phyloP scores from a whole-genome alignment of 2,113 vertebrate species.

The Orcinus orca region DNA sequence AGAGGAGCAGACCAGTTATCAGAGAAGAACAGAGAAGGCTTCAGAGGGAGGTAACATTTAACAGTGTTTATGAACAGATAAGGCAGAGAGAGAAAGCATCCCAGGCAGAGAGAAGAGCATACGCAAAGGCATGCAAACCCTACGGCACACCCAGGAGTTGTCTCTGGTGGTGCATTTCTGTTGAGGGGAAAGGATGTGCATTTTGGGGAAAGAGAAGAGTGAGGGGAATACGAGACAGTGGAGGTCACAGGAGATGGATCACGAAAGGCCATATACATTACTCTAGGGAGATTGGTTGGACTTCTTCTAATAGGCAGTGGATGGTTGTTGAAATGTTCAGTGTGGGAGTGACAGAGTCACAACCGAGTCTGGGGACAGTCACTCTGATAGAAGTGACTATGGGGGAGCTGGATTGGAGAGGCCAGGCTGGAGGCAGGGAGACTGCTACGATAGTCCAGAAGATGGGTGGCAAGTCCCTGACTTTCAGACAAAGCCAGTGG shows the following conservation, averaged over 20 bases:
- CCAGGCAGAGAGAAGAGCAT: not conserved
- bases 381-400: not conserved
- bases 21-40: not conserved
- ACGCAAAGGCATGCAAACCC: not conserved
- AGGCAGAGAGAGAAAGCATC: not conserved
- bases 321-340: not conserved
- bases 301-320: not conserved
- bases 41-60: not conserved
- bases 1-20: not conserved
- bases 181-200: not conserved
- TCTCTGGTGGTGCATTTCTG: not conserved
- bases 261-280: not conserved
- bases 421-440: not conserved
- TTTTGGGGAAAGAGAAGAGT: not conserved
- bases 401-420: not conserved
- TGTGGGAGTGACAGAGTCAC: not conserved
- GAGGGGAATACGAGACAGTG: not conserved
- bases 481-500: not conserved
- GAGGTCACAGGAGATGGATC: not conserved
- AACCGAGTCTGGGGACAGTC: not conserved
- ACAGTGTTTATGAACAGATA: not conserved
- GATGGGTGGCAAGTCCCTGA: not conserved
- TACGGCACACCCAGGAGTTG: not conserved
- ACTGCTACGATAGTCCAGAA: rapidly evolving
- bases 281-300: not conserved